These are phyloP conservation scores for Riptortus pedestris DNA, from an alignment of 1,140 invertebrate genomes.

Conservation along the genomic window DNA sequence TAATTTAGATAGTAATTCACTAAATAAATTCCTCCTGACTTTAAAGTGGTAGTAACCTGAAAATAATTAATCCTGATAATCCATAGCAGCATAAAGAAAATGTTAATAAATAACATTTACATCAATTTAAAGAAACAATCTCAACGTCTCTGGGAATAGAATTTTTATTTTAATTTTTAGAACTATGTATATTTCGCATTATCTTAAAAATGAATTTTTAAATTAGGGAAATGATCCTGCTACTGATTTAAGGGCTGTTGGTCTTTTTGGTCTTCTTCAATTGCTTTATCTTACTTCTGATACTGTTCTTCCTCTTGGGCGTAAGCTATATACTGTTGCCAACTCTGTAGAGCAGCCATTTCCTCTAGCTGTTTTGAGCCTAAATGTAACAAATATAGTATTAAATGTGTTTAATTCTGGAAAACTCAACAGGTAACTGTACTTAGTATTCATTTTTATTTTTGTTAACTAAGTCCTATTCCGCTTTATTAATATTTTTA, in stretches of 20 bases:
- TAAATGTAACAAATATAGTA: conserved; percentile 46
- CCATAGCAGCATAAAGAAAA: too few species aligned
- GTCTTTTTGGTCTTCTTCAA: conserved; percentile 44
- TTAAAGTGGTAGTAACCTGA: too few species aligned
- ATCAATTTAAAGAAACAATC: too few species aligned
- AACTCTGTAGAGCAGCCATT: conserved; percentile 44
- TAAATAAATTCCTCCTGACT: too few species aligned
- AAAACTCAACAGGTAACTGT: conserved; percentile 42
- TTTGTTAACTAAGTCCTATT: conserved; percentile 10
- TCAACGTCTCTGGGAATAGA: too few species aligned
- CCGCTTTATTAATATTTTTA: neutral
- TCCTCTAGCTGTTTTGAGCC: conserved; percentile 46
- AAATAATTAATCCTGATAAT: too few species aligned
- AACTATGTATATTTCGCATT: too few species aligned
- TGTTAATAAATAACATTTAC: too few species aligned
- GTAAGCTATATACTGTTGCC: conserved; percentile 43
- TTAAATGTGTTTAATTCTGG: conserved; percentile 44
- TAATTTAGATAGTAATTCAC: too few species aligned
- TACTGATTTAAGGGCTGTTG: conserved; percentile 46
- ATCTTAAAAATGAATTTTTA: too few species aligned
- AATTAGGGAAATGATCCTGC: conserved; percentile 44
- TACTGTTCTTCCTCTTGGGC: conserved; percentile 37
- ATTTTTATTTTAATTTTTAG: too few species aligned
- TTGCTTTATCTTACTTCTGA: conserved; percentile 40
- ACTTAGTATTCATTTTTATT: too few species aligned